A percentile compares a stretch with the other conserved stretches of the same genome.
phyloP scores from a whole-genome alignment of 2,888 invertebrate genomes.

The Eupsilia transversa region DNA sequence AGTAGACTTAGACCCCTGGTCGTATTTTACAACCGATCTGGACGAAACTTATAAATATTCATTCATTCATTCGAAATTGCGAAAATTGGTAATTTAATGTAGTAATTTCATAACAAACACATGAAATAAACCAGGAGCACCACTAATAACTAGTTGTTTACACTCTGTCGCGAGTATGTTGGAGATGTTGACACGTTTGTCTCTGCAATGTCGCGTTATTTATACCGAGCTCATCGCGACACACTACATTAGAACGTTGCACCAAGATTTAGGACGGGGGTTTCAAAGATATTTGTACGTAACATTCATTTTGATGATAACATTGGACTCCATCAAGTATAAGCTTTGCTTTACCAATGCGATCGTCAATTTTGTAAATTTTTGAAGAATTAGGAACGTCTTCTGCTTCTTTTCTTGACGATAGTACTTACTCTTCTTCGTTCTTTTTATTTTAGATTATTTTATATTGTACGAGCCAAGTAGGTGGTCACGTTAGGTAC shows the following conservation, averaged over 20 bases:
- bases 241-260: background rate
- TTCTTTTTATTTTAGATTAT: too few species aligned
- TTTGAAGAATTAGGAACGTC: too few species aligned
- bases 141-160: slow-evolving; percentile 48
- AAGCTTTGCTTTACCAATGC: background rate
- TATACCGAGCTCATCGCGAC: slow-evolving; percentile 25
- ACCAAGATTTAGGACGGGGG: background rate
- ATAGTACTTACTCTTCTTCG: too few species aligned
- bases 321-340: background rate
- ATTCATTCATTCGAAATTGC: too few species aligned
- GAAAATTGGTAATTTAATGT: too few species aligned
- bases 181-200: slow-evolving; percentile 39
- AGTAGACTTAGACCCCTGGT: too few species aligned
- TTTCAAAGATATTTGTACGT: background rate
- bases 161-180: slow-evolving; percentile 37
- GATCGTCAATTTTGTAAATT: too few species aligned
- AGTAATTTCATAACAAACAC: background rate
- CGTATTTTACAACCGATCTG: too few species aligned
- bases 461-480: too few species aligned
- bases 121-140: background rate
- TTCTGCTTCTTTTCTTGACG: too few species aligned
- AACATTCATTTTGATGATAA: background rate
- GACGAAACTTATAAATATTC: too few species aligned
- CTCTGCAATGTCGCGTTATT: slow-evolving; percentile 46
- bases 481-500: too few species aligned